Percentiles rank a stretch among this genome's conserved stretches.
phyloP scores from a whole-genome alignment of 2,797 vertebrate genomes.

The Rhinatrema bivittatum region DNA sequence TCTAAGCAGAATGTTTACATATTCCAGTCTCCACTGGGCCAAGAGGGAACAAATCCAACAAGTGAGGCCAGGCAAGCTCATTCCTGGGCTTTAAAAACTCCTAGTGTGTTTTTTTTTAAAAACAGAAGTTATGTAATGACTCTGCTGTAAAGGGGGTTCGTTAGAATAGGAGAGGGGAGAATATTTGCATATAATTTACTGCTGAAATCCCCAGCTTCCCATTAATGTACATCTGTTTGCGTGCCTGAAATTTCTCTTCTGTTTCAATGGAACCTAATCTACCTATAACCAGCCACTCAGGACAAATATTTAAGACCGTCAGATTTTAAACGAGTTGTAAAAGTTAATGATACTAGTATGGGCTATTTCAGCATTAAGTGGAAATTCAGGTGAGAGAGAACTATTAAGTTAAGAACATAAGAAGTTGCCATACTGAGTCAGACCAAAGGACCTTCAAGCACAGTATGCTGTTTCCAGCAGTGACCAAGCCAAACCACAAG shows the following conservation, averaged over 20 bases:
- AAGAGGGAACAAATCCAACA: background rate
- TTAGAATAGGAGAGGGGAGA: too few relatives aligned
- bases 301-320: rapidly evolving
- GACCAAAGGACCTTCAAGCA: too few relatives aligned
- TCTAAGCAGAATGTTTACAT: background rate
- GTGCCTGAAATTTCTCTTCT: background rate
- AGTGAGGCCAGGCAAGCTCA: background rate
- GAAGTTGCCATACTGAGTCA: too few relatives aligned
- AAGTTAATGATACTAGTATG: background rate
- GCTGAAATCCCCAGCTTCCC: background rate
- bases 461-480: too few relatives aligned
- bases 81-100: background rate
- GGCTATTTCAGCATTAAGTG: rapidly evolving
- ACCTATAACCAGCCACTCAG: background rate
- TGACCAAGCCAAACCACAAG: too few relatives aligned
- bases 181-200: too few relatives aligned
- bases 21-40: background rate
- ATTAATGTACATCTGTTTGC: background rate
- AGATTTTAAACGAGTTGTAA: rapidly evolving
- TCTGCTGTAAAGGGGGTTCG: too few relatives aligned
- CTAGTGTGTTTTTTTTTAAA: too few relatives aligned
- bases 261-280: rapidly evolving
- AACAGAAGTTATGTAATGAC: too few relatives aligned
- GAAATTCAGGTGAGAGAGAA: rapidly evolving
- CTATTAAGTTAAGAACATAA: too few relatives aligned